Evolutionary conservation across 2,888 invertebrate species (phyloP), one percentile per base, ranked within the genome.

Genomic region (Caenorhabditis sp.): DNA sequence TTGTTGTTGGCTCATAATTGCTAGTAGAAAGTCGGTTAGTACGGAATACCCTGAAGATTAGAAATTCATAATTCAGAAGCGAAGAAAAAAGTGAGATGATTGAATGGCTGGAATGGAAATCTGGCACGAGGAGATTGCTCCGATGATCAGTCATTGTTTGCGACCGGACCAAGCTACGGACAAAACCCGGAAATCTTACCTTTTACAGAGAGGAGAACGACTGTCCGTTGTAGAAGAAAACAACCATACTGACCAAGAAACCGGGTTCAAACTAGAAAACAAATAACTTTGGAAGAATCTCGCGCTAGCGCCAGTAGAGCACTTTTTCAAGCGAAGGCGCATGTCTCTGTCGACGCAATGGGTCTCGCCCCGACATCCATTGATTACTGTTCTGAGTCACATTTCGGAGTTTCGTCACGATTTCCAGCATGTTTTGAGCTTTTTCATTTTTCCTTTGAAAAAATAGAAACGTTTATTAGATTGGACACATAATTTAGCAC

Each of bases 201-300:
- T 50, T 50, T 50, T 50, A 50, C 50, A 50, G 50, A 24, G 17
- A 50, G 17, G 50, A 30, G 24, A 17, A 24, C 50, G 30, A 32
- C 50, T 50, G 11, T 30, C 30, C 30, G 13, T 32, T 26, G n/a
- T 17, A 17, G 50, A 15, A 17, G 17, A 50, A 30, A 50, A 50
- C 50, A 50, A 50, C 26, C 50, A 50, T 50, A 50, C 8, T 50
- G 50, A 30, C 6, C 50, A 50, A n/a, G 30, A 15, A 50, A 50
- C 9, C 50, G 17, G 17, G 50, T 50, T 50, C 30, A 32, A 50
- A 32, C 32, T 46, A 46, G 9, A 50, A 13, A 8, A 30, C 27
- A 50, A 50, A 30, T 32, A 50, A 50, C 2, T 32, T n/a, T n/a
- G n/a, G n/a, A 13, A 30, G 17, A 48, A 22, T 22, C 22, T 11